phyloP scores from a whole-genome alignment of 1,140 invertebrate species.

The Trachelipus rathkii region DNA sequence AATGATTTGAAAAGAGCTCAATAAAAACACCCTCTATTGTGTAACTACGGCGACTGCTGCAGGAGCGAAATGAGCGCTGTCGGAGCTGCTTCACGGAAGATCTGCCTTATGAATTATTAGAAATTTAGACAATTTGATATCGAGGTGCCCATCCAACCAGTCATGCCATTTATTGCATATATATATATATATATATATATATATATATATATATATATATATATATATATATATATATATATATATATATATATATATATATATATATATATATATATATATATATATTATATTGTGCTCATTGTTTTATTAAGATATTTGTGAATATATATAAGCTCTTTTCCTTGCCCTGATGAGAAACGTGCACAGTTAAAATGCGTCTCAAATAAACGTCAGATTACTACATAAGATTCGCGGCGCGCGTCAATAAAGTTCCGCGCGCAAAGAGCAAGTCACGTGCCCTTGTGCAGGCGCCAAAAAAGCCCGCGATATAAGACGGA shows the following conservation, averaged over 20 bases:
- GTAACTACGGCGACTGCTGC: too few species aligned
- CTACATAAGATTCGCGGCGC: neutral
- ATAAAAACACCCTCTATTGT: too few species aligned
- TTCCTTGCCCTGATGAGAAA: neutral
- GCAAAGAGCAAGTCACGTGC: neutral
- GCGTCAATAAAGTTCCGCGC: neutral
- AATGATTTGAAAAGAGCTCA: too few species aligned
- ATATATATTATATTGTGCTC: slow-evolving; percentile 5
- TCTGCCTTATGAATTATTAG: too few species aligned
- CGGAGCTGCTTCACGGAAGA: too few species aligned
- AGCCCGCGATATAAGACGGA: neutral
- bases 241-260: slow-evolving; percentile 21
- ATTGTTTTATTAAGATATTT: neutral
- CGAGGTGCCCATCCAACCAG: too few species aligned
- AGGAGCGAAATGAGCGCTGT: too few species aligned
- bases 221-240: slow-evolving; percentile 21
- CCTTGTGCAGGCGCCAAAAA: neutral
- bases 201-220: slow-evolving; percentile 21
- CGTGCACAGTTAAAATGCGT: neutral
- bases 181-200: slow-evolving; percentile 14
- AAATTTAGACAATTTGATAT: too few species aligned
- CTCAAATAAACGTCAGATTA: slow-evolving; percentile 6
- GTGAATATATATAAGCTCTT: neutral
- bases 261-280: slow-evolving; percentile 22
- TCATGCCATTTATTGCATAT: too few species aligned